Conservation (phyloP, 2,888 invertebrate species). For the Aspidapion aeneum region DNA sequence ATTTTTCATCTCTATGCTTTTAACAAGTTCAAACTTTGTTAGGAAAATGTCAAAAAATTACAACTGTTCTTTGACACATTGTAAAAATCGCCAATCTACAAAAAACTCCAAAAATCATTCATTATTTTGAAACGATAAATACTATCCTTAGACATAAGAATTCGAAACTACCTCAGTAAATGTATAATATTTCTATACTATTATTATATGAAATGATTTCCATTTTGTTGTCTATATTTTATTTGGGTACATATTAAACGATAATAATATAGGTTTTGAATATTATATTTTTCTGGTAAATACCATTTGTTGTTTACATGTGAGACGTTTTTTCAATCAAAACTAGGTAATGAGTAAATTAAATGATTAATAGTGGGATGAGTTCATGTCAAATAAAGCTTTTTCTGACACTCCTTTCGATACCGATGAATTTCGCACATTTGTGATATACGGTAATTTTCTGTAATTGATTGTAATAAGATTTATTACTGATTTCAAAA, state of each 20-base stretch:
- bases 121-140: slow-evolving; percentile 20
- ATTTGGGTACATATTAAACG: slow-evolving; percentile 42
- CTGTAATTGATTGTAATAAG: too few species aligned
- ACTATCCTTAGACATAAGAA: slow-evolving; percentile 48
- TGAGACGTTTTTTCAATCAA: slow-evolving; percentile 2
- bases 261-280: slow-evolving; percentile 38
- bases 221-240: slow-evolving; percentile 49
- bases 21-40: too few species aligned
- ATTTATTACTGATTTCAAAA: too few species aligned
- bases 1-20: too few species aligned
- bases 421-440: too few species aligned
- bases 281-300: slow-evolving; percentile 46
- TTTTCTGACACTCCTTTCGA: too few species aligned
- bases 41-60: too few species aligned
- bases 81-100: too few species aligned
- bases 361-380: neutral
- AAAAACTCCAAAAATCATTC: too few species aligned
- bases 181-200: slow-evolving; percentile 51
- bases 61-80: too few species aligned
- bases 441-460: too few species aligned
- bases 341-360: neutral
- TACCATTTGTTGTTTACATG: slow-evolving; percentile 44
- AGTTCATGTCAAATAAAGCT: neutral
- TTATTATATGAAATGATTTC: slow-evolving; percentile 39
- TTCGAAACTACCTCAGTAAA: slow-evolving; percentile 52